Evolutionary conservation across 2,113 vertebrate species (phyloP).

Genomic region (Pyrgilauda ruficollis): DNA sequence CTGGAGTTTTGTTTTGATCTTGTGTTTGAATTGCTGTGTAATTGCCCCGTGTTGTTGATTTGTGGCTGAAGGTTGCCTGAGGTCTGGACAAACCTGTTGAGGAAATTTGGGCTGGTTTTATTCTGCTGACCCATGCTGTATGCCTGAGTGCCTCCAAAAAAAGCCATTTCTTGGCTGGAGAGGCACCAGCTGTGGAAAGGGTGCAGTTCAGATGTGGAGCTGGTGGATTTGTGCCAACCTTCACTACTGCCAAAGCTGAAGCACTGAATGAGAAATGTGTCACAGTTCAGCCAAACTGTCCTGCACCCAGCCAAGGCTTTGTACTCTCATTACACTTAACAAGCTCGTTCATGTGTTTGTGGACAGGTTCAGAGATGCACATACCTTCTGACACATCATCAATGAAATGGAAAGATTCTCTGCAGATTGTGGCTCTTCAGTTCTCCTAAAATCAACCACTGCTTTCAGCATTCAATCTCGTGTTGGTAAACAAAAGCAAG

Average conservation of each 20-base stretch:
- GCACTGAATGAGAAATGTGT: neutral
- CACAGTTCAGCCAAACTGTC: neutral
- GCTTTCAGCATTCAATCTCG: neutral
- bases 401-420: neutral
- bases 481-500: neutral
- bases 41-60: neutral
- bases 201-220: neutral
- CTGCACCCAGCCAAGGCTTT: neutral
- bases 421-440: neutral
- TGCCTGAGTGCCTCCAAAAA: neutral
- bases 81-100: neutral
- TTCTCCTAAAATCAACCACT: neutral
- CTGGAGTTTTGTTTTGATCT: slow-evolving; percentile 1
- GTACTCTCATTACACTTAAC: neutral
- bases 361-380: neutral
- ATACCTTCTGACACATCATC: neutral
- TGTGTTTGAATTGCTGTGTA: neutral
- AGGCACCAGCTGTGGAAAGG: neutral
- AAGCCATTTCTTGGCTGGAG: neutral
- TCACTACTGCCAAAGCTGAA: neutral
- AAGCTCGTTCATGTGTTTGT: neutral
- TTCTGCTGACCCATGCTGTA: neutral
- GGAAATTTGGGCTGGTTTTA: neutral
- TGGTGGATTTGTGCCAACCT: neutral
- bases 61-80: neutral